phyloP scores from a whole-genome alignment of 1,140 invertebrate species.

The Atta colombica region DNA sequence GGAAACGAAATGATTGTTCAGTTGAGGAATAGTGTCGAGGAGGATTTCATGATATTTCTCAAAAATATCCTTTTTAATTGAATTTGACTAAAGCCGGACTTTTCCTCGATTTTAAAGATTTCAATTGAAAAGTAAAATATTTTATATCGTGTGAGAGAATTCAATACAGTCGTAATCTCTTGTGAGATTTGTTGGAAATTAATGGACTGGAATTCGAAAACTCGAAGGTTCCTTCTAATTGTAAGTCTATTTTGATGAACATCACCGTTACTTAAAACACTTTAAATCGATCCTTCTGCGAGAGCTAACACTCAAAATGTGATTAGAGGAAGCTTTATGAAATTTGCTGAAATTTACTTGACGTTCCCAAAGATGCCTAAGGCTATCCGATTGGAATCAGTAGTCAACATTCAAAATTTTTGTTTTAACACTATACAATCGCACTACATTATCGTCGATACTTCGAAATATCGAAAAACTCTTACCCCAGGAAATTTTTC shows the following conservation, averaged over 20 bases:
- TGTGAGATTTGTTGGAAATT: background rate
- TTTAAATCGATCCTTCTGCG: background rate
- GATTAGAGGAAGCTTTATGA: background rate
- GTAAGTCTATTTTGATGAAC: conserved; percentile 3
- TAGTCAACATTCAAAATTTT: background rate
- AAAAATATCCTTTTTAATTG: background rate
- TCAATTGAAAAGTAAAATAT: background rate
- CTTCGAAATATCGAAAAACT: background rate
- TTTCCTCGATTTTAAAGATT: background rate
- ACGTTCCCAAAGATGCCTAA: background rate
- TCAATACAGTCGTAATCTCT: background rate
- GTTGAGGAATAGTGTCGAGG: background rate
- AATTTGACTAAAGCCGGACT: background rate
- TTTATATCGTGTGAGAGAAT: background rate
- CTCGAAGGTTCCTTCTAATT: background rate
- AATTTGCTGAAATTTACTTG: conserved; percentile 5
- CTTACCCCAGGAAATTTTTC: background rate
- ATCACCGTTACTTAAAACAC: background rate
- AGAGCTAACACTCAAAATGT: background rate
- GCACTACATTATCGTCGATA: background rate
- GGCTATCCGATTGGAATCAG: conserved; percentile 6
- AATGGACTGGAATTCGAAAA: background rate
- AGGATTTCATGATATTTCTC: background rate
- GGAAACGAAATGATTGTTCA: background rate
- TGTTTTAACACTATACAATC: conserved; percentile 6